A percentile compares a stretch with the other conserved stretches of the same genome.
These are phyloP conservation scores for Indicator indicator DNA, from an alignment of 2,113 vertebrate species.

Conservation along the genomic window DNA sequence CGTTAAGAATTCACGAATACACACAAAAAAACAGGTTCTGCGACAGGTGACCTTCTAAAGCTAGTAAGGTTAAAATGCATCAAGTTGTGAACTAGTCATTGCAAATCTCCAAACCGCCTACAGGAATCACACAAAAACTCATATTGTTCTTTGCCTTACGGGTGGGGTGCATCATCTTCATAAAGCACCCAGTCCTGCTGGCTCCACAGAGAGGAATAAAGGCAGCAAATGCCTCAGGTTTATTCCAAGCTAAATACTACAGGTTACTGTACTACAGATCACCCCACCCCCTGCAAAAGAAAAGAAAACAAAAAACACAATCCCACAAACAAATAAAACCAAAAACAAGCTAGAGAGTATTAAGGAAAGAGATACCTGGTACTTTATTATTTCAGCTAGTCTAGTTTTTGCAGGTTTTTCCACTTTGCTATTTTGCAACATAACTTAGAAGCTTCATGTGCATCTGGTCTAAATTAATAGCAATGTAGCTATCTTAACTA, in stretches of 20 bases:
- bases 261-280: background rate
- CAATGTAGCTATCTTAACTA: background rate
- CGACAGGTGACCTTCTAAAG: background rate
- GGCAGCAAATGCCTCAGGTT: background rate
- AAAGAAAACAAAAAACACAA: background rate
- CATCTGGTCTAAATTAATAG: background rate
- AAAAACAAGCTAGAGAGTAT: background rate
- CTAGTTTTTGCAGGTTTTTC: fast-evolving
- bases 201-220: background rate
- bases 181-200: background rate
- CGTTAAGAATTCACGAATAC: conserved; percentile 31
- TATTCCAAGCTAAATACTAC: background rate
- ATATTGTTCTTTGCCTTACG: background rate
- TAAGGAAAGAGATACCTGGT: background rate
- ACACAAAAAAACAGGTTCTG: conserved; percentile 44
- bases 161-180: background rate
- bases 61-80: conserved; percentile 8
- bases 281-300: background rate
- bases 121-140: background rate
- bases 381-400: background rate
- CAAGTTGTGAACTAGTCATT: background rate
- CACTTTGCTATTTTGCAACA: background rate
- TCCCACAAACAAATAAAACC: background rate
- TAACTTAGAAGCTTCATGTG: background rate
- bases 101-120: background rate